Percentiles rank a stretch among this genome's conserved stretches.
Evolutionary conservation across 2,797 vertebrate genomes (phyloP).

Genomic region (Novumbra hubbsi): DNA sequence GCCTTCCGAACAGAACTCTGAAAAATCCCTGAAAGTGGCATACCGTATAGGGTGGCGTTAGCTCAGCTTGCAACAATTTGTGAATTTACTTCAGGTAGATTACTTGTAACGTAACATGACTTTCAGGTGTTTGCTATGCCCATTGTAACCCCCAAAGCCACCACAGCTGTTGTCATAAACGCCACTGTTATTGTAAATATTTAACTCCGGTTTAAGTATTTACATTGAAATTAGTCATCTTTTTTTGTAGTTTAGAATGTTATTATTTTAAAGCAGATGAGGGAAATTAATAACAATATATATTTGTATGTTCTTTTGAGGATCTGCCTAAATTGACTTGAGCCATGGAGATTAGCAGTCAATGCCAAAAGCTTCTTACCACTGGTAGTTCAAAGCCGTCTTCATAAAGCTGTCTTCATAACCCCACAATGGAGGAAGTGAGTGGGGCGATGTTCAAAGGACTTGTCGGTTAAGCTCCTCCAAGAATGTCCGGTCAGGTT

Average conservation of each 20-base stretch:
- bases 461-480: slow-evolving; percentile 57
- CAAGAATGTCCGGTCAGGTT: slow-evolving; percentile 63
- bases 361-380: slow-evolving; percentile 53
- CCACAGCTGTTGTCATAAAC: slow-evolving; percentile 19
- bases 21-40: too few species aligned
- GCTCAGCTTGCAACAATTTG: background rate
- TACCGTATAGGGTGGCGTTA: too few species aligned
- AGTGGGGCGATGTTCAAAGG: slow-evolving; percentile 62
- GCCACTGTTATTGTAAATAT: slow-evolving; percentile 7
- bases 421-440: slow-evolving; percentile 53
- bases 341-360: slow-evolving; percentile 55
- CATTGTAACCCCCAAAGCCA: slow-evolving; percentile 19
- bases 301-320: slow-evolving; percentile 28
- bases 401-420: slow-evolving; percentile 48
- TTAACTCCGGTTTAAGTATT: slow-evolving; percentile 13
- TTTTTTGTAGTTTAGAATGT: background rate
- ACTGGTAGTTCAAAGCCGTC: slow-evolving; percentile 52
- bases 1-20: slow-evolving; percentile 17
- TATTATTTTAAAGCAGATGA: slow-evolving; percentile 30
- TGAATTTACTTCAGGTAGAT: slow-evolving; percentile 21
- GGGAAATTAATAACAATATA: slow-evolving; percentile 30
- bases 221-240: background rate
- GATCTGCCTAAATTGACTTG: slow-evolving; percentile 45
- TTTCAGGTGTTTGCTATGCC: slow-evolving; percentile 9
- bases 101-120: slow-evolving; percentile 29